A percentile compares a stretch with the other conserved stretches of the same genome.
These are phyloP conservation scores for Actenoides hombroni DNA, from an alignment of 2,113 vertebrate species.

Conservation along the genomic window DNA sequence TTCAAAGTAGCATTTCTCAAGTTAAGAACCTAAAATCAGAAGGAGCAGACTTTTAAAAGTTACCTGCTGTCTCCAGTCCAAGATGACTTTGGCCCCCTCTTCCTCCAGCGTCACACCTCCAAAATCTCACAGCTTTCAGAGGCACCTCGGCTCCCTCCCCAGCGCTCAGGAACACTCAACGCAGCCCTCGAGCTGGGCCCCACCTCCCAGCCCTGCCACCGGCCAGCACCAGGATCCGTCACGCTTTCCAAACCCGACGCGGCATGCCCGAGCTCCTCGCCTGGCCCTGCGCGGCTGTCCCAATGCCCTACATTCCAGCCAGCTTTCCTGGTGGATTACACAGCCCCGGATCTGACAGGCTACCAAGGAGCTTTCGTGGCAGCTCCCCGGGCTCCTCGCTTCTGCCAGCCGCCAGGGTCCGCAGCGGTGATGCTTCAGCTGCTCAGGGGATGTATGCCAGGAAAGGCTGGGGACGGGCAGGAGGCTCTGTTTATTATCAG, in stretches of 20 bases:
- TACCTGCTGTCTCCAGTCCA: not conserved
- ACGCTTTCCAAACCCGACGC: not conserved
- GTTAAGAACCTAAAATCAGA: not conserved
- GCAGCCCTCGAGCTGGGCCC: not conserved
- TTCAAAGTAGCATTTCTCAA: not conserved
- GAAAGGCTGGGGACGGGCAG: too few species aligned
- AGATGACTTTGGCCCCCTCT: not conserved
- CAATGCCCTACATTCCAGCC: constrained; percentile 55
- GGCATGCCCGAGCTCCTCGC: not conserved
- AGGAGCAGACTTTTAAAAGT: not conserved
- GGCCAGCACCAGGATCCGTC: not conserved
- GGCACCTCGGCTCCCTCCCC: fast-evolving
- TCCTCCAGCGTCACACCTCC: not conserved
- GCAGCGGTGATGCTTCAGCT: fast-evolving
- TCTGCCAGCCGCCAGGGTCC: not conserved
- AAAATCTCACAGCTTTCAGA: not conserved
- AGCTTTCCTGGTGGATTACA: not conserved
- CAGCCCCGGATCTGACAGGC: not conserved
- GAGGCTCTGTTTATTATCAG: too few species aligned
- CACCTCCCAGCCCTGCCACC: not conserved
- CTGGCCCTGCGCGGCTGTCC: constrained; percentile 2
- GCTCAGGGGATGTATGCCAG: not conserved
- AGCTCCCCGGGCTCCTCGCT: not conserved
- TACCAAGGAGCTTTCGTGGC: not conserved
- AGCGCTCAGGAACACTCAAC: not conserved